Conservation (phyloP, 2,888 invertebrate species). For the Meteorus cinctellus region DNA sequence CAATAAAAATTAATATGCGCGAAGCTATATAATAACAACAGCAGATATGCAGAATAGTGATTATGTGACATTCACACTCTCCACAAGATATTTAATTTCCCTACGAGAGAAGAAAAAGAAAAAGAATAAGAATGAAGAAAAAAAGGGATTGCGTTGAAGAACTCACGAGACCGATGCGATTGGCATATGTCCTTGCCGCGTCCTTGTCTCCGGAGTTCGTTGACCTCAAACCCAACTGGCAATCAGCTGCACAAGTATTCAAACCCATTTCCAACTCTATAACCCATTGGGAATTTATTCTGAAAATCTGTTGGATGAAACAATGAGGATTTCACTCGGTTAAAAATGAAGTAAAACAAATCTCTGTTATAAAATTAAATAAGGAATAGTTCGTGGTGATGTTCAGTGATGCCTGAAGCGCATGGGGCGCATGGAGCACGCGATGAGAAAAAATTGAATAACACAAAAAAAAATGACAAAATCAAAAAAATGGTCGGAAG, state of each 20-base stretch:
- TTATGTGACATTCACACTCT: slow-evolving; percentile 3
- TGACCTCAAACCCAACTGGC: slow-evolving; percentile 60
- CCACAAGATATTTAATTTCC: background rate
- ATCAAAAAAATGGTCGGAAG: slow-evolving; percentile 3
- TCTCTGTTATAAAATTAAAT: too few species aligned
- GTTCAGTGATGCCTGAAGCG: slow-evolving; percentile 1
- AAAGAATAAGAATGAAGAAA: slow-evolving; percentile 8
- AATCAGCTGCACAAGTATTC: slow-evolving; percentile 43
- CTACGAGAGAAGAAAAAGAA: slow-evolving; percentile 31
- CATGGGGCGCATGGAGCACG: slow-evolving; percentile 25
- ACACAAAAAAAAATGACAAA: slow-evolving; percentile 14
- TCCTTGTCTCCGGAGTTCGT: slow-evolving; percentile 70
- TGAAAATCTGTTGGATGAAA: background rate
- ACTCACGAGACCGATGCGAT: slow-evolving; percentile 33
- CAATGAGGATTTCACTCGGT: too few species aligned
- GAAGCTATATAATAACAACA: background rate
- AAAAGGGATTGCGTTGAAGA: slow-evolving; percentile 18
- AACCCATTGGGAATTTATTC: background rate
- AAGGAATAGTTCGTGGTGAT: background rate
- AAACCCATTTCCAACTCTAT: background rate
- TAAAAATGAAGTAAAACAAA: too few species aligned
- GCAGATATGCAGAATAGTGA: slow-evolving; percentile 52
- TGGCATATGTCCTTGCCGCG: slow-evolving; percentile 69
- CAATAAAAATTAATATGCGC: background rate
- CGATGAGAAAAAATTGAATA: slow-evolving; percentile 27